Percentiles rank a stretch among this genome's conserved stretches.
Conservation (phyloP, 2,888 invertebrate genomes). For the Acrocyrtus sp. region DNA sequence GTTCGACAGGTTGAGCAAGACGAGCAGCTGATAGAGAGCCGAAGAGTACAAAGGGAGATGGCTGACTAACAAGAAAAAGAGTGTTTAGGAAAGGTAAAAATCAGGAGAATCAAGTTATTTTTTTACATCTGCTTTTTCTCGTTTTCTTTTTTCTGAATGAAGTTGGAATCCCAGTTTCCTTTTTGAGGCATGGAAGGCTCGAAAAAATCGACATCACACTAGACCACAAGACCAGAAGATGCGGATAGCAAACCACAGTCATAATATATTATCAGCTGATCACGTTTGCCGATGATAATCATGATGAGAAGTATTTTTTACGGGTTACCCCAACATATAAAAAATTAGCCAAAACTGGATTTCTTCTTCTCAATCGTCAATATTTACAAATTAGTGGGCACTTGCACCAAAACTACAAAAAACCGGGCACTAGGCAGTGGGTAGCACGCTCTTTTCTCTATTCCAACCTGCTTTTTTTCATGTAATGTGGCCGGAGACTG, state of each 20-base stretch:
- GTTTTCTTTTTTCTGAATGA: constrained; percentile 28
- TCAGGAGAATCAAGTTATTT: constrained; percentile 53
- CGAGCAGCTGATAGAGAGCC: constrained; percentile 35
- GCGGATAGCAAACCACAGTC: background rate
- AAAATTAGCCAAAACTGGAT: constrained; percentile 54
- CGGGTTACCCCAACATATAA: constrained; percentile 46
- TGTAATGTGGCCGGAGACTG: background rate
- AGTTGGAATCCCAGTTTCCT: constrained; percentile 53
- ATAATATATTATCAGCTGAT: constrained; percentile 10
- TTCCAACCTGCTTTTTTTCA: too few relatives aligned
- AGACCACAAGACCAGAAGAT: background rate
- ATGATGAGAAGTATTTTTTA: too few relatives aligned
- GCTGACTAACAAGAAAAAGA: constrained; percentile 26
- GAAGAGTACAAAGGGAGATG: background rate
- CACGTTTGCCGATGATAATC: too few relatives aligned
- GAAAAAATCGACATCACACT: constrained; percentile 7
- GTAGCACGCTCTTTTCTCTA: constrained; percentile 32
- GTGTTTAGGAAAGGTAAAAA: constrained; percentile 41
- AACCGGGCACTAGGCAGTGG: too few relatives aligned
- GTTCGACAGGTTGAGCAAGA: constrained; percentile 51
- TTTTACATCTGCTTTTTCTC: constrained; percentile 26
- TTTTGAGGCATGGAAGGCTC: constrained; percentile 30
- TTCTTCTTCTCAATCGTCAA: constrained; percentile 53
- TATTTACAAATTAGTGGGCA: constrained; percentile 53
- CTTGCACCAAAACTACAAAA: too few relatives aligned